A percentile compares a stretch with the other conserved stretches of the same genome.
Evolutionary conservation across 2,113 vertebrate genomes (phyloP).

Genomic region (Calidris pygmaea): DNA sequence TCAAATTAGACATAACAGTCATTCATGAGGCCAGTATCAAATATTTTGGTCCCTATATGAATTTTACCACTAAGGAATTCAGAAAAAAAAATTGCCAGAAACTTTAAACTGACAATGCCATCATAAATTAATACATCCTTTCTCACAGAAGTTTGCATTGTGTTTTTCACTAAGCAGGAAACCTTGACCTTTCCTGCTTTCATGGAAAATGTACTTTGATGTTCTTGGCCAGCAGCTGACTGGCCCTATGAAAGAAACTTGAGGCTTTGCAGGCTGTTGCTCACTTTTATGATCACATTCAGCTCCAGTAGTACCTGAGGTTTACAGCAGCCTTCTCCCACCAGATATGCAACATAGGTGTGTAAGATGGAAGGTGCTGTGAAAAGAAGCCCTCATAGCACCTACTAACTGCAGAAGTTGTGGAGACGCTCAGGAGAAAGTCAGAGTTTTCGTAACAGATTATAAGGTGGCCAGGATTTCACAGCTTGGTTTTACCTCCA

Average conservation of each 20-base stretch:
- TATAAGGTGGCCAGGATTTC: neutral
- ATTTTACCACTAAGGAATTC: neutral
- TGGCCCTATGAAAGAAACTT: neutral
- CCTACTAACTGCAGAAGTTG: neutral
- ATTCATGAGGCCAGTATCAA: neutral
- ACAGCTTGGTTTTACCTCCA: neutral
- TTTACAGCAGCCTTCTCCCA: neutral
- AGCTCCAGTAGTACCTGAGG: neutral
- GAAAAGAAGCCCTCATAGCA: neutral
- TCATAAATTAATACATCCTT: neutral
- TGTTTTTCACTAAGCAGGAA: neutral
- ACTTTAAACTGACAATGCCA: neutral
- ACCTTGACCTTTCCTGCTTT: neutral
- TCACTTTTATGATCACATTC: neutral
- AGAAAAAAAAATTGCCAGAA: neutral
- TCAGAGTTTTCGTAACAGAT: neutral
- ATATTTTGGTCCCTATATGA: neutral
- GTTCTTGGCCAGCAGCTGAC: neutral
- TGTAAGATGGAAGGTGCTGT: neutral
- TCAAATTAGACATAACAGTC: neutral
- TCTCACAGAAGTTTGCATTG: neutral
- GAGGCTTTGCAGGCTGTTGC: neutral
- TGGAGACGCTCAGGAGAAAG: neutral
- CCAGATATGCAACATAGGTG: neutral
- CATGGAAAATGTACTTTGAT: neutral